Evolutionary conservation across 1,140 invertebrate species (phyloP).

Genomic region (Oppia nitens): DNA sequence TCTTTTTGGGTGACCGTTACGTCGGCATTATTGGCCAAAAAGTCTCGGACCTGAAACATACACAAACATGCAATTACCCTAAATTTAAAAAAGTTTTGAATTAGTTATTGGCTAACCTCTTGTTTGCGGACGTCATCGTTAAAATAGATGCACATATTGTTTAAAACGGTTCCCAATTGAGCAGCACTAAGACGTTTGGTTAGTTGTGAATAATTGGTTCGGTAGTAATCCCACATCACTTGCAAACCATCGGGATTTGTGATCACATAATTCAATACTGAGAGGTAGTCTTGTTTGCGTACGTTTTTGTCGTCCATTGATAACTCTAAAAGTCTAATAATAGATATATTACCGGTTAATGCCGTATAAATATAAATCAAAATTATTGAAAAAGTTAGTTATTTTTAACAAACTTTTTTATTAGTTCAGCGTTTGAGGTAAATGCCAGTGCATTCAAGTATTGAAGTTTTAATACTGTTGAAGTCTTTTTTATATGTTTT

Average conservation of each 20-base stretch:
- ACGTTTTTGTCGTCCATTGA: neutral
- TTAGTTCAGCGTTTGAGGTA: slow-evolving; percentile 4
- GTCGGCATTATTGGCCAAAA: slow-evolving; percentile 4
- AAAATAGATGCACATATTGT: neutral
- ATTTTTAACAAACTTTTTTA: slow-evolving; percentile 3
- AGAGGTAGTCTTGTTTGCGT: slow-evolving; percentile 9
- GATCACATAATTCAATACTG: slow-evolving; percentile 2
- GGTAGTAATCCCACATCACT: slow-evolving; percentile 6
- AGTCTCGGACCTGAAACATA: slow-evolving; percentile 1
- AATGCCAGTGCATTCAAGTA: slow-evolving; percentile 7
- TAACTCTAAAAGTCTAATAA: neutral
- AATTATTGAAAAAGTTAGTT: neutral
- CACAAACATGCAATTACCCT: neutral
- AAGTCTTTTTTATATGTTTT: neutral
- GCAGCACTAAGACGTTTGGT: neutral
- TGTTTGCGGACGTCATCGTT: neutral
- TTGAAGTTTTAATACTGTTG: slow-evolving; percentile 6
- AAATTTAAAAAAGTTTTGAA: neutral
- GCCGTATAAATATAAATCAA: neutral
- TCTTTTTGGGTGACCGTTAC: neutral
- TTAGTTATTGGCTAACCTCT: no score
- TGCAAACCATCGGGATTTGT: slow-evolving; percentile 3
- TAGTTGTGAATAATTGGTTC: neutral
- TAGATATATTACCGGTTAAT: no score
- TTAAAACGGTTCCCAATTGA: slow-evolving; percentile 1